Evolutionary conservation across 2,888 invertebrate species (phyloP).

Genomic region (Ochropleura leucogaster): DNA sequence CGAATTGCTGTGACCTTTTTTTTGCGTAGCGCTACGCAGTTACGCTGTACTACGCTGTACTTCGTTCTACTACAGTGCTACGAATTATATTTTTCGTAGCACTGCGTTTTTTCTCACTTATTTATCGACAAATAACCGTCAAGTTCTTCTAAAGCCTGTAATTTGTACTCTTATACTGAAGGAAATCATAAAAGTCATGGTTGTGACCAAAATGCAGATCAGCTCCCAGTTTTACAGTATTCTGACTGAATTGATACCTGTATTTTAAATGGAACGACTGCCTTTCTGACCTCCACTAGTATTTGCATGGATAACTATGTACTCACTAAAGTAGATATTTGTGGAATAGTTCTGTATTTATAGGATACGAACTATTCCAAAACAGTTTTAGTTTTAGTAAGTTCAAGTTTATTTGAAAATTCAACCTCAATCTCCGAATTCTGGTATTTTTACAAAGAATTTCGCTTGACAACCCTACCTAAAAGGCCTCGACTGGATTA

Average conservation of each 20-base stretch:
- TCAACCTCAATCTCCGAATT: neutral
- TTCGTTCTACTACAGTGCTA: neutral
- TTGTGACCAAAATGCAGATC: neutral
- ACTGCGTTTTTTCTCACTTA: neutral
- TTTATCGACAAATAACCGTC: neutral
- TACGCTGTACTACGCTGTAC: neutral
- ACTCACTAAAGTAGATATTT: no score
- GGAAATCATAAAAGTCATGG: neutral
- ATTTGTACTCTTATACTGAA: neutral
- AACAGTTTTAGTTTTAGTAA: neutral
- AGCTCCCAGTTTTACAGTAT: neutral
- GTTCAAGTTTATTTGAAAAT: neutral
- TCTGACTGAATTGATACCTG: neutral
- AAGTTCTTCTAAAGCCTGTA: no score
- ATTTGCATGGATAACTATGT: neutral
- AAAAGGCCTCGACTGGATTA: conserved; percentile 40
- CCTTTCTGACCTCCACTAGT: neutral
- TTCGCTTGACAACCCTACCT: conserved; percentile 30
- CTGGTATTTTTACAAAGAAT: neutral
- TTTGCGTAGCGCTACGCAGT: conserved; percentile 14
- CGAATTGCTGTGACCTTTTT: neutral
- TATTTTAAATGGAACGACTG: neutral
- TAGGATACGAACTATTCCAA: neutral
- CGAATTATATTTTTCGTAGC: conserved; percentile 11
- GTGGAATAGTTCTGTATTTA: no score